Evolutionary conservation across 2,113 vertebrate genomes (phyloP).

Genomic region (Micronycteris hirsuta): DNA sequence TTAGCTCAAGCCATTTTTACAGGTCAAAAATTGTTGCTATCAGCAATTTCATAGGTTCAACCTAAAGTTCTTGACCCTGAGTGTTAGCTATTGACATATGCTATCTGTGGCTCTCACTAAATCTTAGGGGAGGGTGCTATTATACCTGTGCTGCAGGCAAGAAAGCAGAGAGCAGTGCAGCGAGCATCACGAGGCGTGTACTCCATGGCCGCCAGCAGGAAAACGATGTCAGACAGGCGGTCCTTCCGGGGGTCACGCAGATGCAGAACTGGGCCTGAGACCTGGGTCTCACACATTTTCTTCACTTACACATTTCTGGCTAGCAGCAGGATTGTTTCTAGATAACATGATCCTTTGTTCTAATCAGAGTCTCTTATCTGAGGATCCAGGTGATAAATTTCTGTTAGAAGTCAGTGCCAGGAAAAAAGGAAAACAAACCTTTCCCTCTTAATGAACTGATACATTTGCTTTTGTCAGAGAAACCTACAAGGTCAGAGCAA

Average conservation of each 20-base stretch:
- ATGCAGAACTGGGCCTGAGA: background rate
- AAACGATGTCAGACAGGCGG: background rate
- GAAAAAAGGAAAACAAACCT: background rate
- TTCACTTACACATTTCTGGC: background rate
- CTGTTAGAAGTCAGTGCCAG: background rate
- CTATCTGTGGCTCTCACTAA: background rate
- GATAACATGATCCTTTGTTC: background rate
- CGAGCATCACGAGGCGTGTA: fast-evolving
- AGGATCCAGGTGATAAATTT: background rate
- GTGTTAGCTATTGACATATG: background rate
- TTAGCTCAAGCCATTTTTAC: background rate
- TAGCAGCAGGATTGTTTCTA: background rate
- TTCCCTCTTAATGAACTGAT: background rate
- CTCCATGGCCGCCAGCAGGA: background rate
- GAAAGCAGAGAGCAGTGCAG: background rate
- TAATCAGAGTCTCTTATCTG: background rate
- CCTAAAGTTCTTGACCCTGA: background rate
- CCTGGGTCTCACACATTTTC: background rate
- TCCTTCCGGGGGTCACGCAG: background rate
- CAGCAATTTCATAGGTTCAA: background rate
- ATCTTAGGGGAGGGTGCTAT: too few relatives aligned
- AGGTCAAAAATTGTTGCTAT: too few relatives aligned
- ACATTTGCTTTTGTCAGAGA: background rate
- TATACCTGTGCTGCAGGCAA: background rate
- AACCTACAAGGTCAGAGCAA: background rate